Evolutionary conservation across 2,888 invertebrate species (phyloP).

Genomic region (Aspidapion aeneum): DNA sequence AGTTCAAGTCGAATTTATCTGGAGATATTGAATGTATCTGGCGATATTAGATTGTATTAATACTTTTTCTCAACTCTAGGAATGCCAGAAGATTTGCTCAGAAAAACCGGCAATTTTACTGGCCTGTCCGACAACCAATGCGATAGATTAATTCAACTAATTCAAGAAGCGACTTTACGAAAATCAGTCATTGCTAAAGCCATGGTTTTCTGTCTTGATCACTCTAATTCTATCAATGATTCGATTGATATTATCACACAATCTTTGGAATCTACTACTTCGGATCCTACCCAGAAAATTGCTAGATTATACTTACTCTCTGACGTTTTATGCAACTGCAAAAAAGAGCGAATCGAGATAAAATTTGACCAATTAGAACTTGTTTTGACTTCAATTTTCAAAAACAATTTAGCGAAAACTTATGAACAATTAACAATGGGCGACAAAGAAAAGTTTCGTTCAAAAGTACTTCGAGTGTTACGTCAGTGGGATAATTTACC

Average conservation of each 20-base stretch:
- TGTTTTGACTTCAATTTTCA: slow-evolving; percentile 3
- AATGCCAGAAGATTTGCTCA: slow-evolving; percentile 89
- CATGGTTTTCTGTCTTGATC: slow-evolving; percentile 98
- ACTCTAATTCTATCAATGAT: slow-evolving; percentile 91
- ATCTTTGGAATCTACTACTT: slow-evolving; percentile 66
- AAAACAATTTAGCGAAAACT: slow-evolving; percentile 4
- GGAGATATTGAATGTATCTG: too few relatives aligned
- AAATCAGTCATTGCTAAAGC: slow-evolving; percentile 78
- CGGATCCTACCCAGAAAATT: slow-evolving; percentile 76
- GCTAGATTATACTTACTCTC: slow-evolving; percentile 85
- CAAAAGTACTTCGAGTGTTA: slow-evolving; percentile 79
- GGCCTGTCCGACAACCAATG: slow-evolving; percentile 75
- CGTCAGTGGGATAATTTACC: slow-evolving; percentile 96
- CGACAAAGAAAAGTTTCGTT: slow-evolving; percentile 89
- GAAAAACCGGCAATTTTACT: slow-evolving; percentile 59
- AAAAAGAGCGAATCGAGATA: slow-evolving; percentile 69
- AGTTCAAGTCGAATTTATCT: too few relatives aligned
- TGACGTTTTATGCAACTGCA: slow-evolving; percentile 94
- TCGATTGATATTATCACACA: slow-evolving; percentile 86
- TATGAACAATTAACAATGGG: slow-evolving; percentile 51
- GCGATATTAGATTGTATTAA: too few relatives aligned
- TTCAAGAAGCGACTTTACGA: slow-evolving; percentile 76
- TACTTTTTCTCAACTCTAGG: too few relatives aligned
- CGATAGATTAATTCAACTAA: slow-evolving; percentile 81
- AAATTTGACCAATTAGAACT: slow-evolving; percentile 13